Conservation (phyloP, 2,888 invertebrate species). For the Limnephilus lunatus region DNA sequence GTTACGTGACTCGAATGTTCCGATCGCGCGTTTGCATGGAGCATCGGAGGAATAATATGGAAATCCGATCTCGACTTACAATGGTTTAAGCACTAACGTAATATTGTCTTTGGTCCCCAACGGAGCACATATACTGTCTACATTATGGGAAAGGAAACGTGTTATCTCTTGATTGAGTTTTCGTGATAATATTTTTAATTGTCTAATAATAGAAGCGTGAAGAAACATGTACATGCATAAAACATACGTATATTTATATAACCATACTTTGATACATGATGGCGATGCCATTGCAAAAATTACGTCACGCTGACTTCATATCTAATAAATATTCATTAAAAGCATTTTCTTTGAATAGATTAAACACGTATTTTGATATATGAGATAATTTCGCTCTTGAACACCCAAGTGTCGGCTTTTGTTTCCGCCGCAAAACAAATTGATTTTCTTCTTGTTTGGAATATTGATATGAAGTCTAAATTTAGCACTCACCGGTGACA, state of each 20-base stretch:
- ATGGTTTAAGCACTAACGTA: constrained; percentile 17
- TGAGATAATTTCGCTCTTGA: neutral
- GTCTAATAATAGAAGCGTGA: neutral
- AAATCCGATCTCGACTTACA: constrained; percentile 47
- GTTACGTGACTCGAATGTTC: constrained; percentile 45
- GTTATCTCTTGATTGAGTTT: constrained; percentile 19
- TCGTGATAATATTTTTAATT: constrained; percentile 36
- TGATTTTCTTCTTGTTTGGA: neutral
- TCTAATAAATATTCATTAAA: neutral
- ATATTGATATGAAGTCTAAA: neutral
- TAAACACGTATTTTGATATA: neutral
- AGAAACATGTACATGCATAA: neutral
- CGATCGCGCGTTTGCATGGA: constrained; percentile 23
- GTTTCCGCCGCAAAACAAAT: constrained; percentile 2
- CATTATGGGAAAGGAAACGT: constrained; percentile 28
- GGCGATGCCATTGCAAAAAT: neutral
- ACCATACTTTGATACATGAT: neutral
- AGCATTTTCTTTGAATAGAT: neutral
- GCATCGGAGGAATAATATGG: constrained; percentile 50
- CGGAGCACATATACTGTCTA: constrained; percentile 2
- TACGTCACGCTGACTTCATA: neutral
- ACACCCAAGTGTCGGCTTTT: neutral
- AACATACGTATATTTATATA: neutral
- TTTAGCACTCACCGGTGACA: neutral
- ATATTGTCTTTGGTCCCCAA: neutral